These are phyloP conservation scores for Pteronotus mesoamericanus DNA, from an alignment of 2,797 vertebrate species.

Conservation along the genomic window DNA sequence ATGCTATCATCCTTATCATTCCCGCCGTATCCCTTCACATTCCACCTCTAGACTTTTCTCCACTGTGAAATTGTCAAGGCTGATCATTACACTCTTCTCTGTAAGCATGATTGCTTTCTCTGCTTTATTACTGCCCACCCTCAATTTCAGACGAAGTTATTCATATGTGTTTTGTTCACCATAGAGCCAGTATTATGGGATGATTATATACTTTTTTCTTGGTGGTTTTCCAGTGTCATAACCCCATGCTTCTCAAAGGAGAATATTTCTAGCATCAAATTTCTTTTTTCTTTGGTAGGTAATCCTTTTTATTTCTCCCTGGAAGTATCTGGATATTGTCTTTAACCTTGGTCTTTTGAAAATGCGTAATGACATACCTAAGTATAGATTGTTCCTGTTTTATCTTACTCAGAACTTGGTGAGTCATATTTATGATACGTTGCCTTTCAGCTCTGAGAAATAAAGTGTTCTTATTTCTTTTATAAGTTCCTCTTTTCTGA, in stretches of 20 bases:
- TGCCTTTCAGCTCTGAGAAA: neutral
- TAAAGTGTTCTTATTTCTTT: neutral
- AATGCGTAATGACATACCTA: neutral
- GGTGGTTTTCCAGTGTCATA: neutral
- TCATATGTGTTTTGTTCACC: neutral
- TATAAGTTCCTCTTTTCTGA: neutral
- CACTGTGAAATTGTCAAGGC: neutral
- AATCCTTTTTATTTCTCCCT: neutral
- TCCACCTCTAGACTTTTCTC: neutral
- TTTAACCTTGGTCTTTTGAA: conserved; percentile 12
- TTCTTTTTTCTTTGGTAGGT: neutral
- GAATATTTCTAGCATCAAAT: neutral
- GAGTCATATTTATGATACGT: neutral
- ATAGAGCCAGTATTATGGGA: neutral
- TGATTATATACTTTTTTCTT: neutral
- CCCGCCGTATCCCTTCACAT: neutral
- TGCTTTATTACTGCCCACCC: neutral
- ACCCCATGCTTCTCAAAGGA: neutral
- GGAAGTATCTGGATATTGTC: neutral
- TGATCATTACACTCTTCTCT: neutral
- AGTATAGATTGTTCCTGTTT: neutral
- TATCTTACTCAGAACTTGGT: neutral
- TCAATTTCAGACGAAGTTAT: neutral
- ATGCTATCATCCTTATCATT: neutral
- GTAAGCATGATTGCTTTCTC: neutral